phyloP scores from a whole-genome alignment of 2,797 vertebrate genomes.

The Myotis findleyi region DNA sequence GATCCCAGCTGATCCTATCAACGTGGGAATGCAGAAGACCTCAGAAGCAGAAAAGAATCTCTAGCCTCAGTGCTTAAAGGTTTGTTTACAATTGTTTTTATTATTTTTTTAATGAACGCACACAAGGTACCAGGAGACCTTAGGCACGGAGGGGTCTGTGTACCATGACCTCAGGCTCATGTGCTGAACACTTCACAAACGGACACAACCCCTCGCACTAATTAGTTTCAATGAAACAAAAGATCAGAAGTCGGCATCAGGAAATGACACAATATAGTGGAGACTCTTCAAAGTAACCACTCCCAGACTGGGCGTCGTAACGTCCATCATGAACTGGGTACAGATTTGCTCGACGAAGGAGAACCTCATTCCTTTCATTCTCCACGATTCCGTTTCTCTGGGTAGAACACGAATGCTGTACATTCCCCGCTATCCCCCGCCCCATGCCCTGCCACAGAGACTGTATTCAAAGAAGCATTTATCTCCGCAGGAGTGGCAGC shows the following conservation, averaged over 20 bases:
- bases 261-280: neutral
- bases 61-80: neutral
- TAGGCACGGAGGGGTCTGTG: neutral
- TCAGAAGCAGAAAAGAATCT: neutral
- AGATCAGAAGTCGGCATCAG: constrained; percentile 49
- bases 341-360: neutral
- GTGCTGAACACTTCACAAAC: constrained; percentile 34
- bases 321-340: neutral
- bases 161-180: neutral
- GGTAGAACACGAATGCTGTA: neutral
- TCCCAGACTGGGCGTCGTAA: neutral
- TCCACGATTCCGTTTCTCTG: neutral
- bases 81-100: constrained; percentile 35
- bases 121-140: neutral
- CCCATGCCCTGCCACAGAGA: neutral
- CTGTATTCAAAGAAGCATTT: constrained; percentile 37
- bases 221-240: constrained; percentile 60
- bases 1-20: neutral
- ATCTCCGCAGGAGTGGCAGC: constrained; percentile 70
- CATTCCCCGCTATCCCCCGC: neutral
- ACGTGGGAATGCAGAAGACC: neutral
- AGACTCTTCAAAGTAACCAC: neutral
- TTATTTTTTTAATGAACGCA: constrained; percentile 31
- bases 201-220: constrained; percentile 19
- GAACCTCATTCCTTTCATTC: neutral